These are phyloP conservation scores for Rhombomys opimus DNA, from an alignment of 2,113 vertebrate species.

Conservation along the genomic window DNA sequence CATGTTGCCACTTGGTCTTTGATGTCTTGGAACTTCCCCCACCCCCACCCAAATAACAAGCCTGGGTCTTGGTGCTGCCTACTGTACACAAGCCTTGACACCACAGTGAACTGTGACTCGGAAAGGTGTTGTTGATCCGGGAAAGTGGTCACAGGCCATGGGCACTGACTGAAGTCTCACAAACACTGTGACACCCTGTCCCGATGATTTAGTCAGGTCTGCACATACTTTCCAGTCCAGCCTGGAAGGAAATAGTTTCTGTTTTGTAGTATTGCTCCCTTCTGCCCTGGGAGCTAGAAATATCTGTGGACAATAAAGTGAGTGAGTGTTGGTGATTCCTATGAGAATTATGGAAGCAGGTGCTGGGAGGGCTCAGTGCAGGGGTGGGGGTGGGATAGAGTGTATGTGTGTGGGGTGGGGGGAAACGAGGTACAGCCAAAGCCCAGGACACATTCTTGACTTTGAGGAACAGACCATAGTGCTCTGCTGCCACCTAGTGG, in stretches of 20 bases:
- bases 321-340: background rate
- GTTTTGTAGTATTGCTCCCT: background rate
- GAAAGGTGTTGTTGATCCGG: background rate
- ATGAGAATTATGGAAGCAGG: background rate
- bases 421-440: background rate
- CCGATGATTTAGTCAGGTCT: accelerated
- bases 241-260: background rate
- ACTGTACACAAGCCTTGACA: background rate
- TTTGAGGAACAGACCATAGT: background rate
- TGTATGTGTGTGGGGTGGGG: no score
- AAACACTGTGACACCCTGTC: background rate
- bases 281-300: background rate
- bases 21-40: background rate
- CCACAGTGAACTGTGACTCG: background rate
- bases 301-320: background rate
- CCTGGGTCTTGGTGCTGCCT: background rate
- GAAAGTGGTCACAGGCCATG: background rate
- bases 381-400: no score
- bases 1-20: background rate
- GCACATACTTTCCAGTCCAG: background rate
- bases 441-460: background rate
- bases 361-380: background rate
- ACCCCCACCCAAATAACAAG: background rate
- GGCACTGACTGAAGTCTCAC: background rate
- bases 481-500: slow-evolving; percentile 67